These are phyloP conservation scores for Macrobrachium nipponense DNA, from an alignment of 1,140 invertebrate species.

Conservation along the genomic window DNA sequence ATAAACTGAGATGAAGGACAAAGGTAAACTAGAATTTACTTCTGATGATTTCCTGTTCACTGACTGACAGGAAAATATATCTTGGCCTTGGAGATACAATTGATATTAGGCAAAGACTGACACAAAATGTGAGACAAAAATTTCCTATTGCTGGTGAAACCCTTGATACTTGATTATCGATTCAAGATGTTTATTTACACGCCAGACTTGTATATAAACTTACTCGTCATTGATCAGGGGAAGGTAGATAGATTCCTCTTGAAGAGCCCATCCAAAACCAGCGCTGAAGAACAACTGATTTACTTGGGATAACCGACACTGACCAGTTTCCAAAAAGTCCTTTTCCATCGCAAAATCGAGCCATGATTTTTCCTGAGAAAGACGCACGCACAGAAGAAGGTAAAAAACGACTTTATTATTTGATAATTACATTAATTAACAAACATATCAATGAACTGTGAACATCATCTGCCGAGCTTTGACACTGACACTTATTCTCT, in stretches of 20 bases:
- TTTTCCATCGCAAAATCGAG: slow-evolving; percentile 66
- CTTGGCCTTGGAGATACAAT: too few species aligned
- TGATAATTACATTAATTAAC: not conserved
- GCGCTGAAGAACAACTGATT: slow-evolving; percentile 66
- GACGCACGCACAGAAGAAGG: not conserved
- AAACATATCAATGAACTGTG: not conserved
- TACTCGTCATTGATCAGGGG: slow-evolving; percentile 66
- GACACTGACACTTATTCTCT: too few species aligned
- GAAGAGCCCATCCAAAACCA: slow-evolving; percentile 65
- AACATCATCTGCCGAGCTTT: not conserved
- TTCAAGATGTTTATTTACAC: not conserved
- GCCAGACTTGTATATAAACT: not conserved
- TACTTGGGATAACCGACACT: slow-evolving; percentile 65
- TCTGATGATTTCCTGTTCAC: too few species aligned
- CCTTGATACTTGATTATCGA: not conserved
- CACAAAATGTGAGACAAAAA: too few species aligned
- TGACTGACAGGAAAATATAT: too few species aligned
- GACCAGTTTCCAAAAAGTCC: slow-evolving; percentile 63
- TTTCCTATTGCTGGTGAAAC: too few species aligned
- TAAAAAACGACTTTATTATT: too few species aligned
- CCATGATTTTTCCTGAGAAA: slow-evolving; percentile 66
- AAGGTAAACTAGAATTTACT: too few species aligned
- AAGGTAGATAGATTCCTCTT: slow-evolving; percentile 61
- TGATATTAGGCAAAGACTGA: too few species aligned
- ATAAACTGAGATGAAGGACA: too few species aligned